These are phyloP conservation scores for Galbula dea DNA, from an alignment of 2,113 vertebrate species.

Conservation along the genomic window DNA sequence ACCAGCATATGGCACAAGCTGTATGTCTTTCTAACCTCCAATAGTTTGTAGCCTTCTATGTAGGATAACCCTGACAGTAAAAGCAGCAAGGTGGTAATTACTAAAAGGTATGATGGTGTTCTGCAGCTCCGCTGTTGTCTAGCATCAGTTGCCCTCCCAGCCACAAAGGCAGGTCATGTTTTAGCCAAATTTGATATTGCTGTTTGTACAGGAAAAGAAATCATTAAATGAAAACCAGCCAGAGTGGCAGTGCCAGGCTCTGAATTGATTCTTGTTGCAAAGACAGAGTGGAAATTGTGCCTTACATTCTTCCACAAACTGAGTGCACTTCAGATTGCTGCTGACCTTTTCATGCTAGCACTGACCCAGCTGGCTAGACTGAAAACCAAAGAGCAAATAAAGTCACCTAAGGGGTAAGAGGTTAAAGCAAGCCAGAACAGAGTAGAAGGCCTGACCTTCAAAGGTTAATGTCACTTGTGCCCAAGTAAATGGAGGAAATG, in stretches of 20 bases:
- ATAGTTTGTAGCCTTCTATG: background rate
- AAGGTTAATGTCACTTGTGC: constrained; percentile 1
- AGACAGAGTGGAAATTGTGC: constrained; percentile 4
- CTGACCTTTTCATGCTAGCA: constrained; percentile 67
- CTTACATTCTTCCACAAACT: constrained; percentile 1
- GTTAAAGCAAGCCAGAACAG: constrained; percentile 43
- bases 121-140: background rate
- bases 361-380: constrained; percentile 23
- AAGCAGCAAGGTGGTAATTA: background rate
- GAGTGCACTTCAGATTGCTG: constrained; percentile 10
- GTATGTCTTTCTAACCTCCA: background rate
- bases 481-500: background rate
- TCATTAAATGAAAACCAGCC: background rate
- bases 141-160: background rate
- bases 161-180: background rate
- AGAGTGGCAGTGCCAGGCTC: background rate
- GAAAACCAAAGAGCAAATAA: constrained; percentile 31
- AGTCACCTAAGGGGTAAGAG: constrained; percentile 32
- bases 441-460: constrained; percentile 49
- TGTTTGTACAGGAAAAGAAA: background rate
- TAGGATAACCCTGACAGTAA: background rate
- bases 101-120: background rate
- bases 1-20: background rate
- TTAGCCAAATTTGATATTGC: background rate
- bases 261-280: background rate